Base-by-base conservation (phyloP, 2,113 vertebrate species). In the Martes martes region DNA sequence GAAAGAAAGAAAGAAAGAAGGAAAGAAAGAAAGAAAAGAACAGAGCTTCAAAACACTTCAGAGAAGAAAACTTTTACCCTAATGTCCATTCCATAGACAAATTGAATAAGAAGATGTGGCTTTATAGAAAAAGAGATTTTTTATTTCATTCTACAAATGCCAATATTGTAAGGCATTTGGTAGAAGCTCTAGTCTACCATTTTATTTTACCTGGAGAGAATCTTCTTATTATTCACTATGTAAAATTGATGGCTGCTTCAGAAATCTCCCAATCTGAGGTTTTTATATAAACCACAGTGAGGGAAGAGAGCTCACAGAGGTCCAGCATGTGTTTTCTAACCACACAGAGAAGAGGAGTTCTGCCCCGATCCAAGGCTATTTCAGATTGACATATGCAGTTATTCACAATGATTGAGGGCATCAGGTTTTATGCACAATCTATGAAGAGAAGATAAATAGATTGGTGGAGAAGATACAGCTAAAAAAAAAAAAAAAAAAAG, bases 151-250 rank as follows among this genome's bases (percentile, higher is more conserved):
- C 42, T 92, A 57, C 73, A 98, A 88, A 92, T 94, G 76, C 63
- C 88, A 79, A 52, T 97, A 80, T n/a, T 94, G 52, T 91, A 50
- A 59, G 89, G 73, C 36, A 65, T 88, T 74, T 97, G 94, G 89
- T 93, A 94, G 92, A 96, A 97, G 36, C 94, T 81, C 28, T 86
- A 73, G 92, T 95, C 91, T 94, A 95, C 47, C 61, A 83, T 96
- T 93, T 96, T 88, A 93, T 96, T 97, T 97, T 96, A 98, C 96
- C 97, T 96, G 82, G 88, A 95, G 88, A 96, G 91, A 69, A 97
- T 15, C 65, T 76, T 94, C 69, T 92, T 42, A 95, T 96, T 93
- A 95, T 96, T 92, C 50, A 71, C 79, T 73, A 83, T 91, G 45
- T 74, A 91, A 97, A 97, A 96, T 95, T 95, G 96, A 95, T 89